Evolutionary conservation across 2,113 vertebrate species (phyloP).

Genomic region (Orycteropus afer): DNA sequence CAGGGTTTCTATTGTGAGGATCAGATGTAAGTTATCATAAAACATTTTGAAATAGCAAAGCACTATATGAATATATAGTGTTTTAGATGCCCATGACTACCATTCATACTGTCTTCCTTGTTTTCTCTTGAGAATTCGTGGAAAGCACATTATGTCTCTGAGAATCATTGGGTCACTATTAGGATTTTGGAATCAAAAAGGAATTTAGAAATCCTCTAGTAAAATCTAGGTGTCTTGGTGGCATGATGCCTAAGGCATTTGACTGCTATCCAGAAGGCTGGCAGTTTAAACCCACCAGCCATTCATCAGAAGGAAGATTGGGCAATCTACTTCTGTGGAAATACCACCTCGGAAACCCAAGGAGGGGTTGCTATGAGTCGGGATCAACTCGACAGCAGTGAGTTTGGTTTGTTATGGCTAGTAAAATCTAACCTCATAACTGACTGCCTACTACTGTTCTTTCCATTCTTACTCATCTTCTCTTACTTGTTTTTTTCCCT

Average conservation of each 20-base stretch:
- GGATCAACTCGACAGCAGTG: too few species aligned
- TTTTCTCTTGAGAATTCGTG: conserved; percentile 5
- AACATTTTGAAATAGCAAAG: not conserved
- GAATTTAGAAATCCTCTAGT: not conserved
- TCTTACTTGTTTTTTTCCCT: not conserved
- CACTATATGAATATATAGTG: not conserved
- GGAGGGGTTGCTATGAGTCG: too few species aligned
- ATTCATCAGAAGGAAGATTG: too few species aligned
- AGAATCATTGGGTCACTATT: not conserved
- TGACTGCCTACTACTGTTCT: not conserved
- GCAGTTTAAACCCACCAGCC: too few species aligned
- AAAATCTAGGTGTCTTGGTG: too few species aligned
- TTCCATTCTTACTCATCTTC: not conserved
- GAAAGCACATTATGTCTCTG: conserved; percentile 5
- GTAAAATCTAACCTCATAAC: not conserved
- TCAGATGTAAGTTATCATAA: not conserved
- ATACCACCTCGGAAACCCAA: too few species aligned
- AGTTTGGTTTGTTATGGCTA: too few species aligned
- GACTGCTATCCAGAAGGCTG: too few species aligned
- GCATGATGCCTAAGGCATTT: too few species aligned
- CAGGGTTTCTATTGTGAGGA: not conserved
- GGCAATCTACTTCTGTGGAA: too few species aligned
- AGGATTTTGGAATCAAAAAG: not conserved
- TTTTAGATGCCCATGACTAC: not conserved
- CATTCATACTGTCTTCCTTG: not conserved